Conservation (phyloP, 2,888 invertebrate species). For the Hirtodrosophila cameraria region DNA sequence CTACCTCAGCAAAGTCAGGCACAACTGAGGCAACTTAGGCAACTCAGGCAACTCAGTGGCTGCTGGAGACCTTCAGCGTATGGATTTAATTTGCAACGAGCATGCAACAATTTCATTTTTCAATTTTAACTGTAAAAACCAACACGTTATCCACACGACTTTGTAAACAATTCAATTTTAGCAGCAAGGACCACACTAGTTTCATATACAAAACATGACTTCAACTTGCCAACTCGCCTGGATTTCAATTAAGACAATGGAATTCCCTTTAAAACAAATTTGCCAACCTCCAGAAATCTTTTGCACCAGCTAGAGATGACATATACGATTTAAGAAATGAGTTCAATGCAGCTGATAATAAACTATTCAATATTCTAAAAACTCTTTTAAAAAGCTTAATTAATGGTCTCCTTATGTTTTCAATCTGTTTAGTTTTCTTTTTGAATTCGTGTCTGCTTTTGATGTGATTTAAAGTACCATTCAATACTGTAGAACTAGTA, state of each 20-base stretch:
- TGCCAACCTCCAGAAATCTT: conserved; percentile 38
- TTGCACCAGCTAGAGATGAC: conserved; percentile 24
- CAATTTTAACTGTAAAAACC: conserved; percentile 80
- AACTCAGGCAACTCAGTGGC: neutral
- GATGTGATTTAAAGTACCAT: too few relatives aligned
- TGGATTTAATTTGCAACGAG: conserved; percentile 68
- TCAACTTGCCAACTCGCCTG: conserved; percentile 23
- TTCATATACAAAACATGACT: conserved; percentile 33
- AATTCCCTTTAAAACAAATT: conserved; percentile 41
- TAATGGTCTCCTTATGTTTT: too few relatives aligned
- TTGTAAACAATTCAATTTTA: conserved; percentile 75
- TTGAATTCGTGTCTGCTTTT: too few relatives aligned
- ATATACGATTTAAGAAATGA: neutral
- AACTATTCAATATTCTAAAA: too few relatives aligned
- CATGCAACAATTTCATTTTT: conserved; percentile 81
- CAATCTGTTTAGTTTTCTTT: too few relatives aligned
- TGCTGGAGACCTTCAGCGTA: conserved; percentile 29
- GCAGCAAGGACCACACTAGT: conserved; percentile 57
- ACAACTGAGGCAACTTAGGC: neutral
- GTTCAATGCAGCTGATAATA: neutral
- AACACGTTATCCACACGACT: conserved; percentile 69
- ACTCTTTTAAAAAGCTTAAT: too few relatives aligned
- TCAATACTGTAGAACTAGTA: too few relatives aligned
- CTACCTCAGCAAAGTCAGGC: conserved; percentile 35
- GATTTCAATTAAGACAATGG: conserved; percentile 71